Conservation (phyloP, 2,113 vertebrate species). For the Gymnarchus niloticus region DNA sequence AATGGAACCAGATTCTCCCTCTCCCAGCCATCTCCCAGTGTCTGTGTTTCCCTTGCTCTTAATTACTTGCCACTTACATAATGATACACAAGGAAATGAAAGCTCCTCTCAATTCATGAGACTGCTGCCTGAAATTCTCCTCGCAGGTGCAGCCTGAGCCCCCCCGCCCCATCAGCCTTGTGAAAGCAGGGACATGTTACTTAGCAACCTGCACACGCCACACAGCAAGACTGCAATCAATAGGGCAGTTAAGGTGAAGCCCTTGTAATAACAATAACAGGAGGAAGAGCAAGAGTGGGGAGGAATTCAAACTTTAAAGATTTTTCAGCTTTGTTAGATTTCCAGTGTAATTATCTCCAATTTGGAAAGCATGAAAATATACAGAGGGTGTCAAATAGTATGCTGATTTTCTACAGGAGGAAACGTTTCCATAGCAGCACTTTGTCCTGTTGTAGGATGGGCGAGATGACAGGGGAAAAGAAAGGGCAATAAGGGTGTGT, state of each 20-base stretch:
- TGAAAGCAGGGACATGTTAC: slow-evolving; percentile 57
- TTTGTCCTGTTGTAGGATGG: not conserved
- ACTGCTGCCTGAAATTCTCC: slow-evolving; percentile 16
- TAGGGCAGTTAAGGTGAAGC: not conserved
- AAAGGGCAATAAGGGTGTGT: not conserved
- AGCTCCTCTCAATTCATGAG: not conserved
- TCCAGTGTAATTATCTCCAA: slow-evolving; percentile 10
- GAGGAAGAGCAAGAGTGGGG: not conserved
- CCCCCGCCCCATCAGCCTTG: slow-evolving; percentile 29
- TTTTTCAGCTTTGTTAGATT: not conserved
- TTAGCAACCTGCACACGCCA: slow-evolving; percentile 61
- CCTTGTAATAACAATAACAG: not conserved
- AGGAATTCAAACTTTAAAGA: not conserved
- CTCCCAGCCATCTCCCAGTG: not conserved
- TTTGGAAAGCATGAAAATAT: slow-evolving; percentile 5
- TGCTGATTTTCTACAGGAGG: not conserved
- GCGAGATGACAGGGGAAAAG: not conserved
- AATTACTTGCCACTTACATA: slow-evolving; percentile 27
- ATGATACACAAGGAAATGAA: slow-evolving; percentile 27
- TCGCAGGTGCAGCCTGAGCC: not conserved
- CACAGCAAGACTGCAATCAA: slow-evolving; percentile 42
- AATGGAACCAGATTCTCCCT: not conserved
- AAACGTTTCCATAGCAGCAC: slow-evolving; percentile 14
- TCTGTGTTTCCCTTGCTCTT: slow-evolving; percentile 12
- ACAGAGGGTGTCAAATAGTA: not conserved